Evolutionary conservation across 1,140 invertebrate genomes (phyloP).

Genomic region (Bombus waltoni): DNA sequence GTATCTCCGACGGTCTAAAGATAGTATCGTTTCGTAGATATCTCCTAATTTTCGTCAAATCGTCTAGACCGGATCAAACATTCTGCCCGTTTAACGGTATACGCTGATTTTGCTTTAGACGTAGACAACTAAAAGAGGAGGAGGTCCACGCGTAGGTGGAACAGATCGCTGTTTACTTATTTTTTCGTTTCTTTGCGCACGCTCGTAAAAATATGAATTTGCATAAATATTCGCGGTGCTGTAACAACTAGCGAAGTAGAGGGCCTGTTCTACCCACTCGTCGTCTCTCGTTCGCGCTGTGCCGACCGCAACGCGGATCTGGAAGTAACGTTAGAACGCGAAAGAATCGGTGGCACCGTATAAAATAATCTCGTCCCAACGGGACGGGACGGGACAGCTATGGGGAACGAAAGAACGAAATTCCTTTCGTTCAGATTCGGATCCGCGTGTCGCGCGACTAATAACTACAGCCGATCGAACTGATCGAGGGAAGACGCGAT

Average conservation of each 20-base stretch:
- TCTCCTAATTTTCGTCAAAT: background rate
- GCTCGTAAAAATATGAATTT: background rate
- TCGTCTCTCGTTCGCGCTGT: background rate
- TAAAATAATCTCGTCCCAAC: background rate
- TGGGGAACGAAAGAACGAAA: background rate
- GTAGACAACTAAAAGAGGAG: no score
- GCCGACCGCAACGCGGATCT: background rate
- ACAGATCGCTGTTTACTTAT: background rate
- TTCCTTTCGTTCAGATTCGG: background rate
- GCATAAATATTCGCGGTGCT: background rate
- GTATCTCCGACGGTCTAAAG: background rate
- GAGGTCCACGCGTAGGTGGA: background rate
- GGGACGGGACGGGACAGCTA: background rate
- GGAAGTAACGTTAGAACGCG: fast-evolving
- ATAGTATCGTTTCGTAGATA: background rate
- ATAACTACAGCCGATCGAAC: fast-evolving
- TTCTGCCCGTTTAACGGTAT: no score
- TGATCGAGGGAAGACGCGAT: fast-evolving
- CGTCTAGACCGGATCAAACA: no score
- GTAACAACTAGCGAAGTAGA: background rate
- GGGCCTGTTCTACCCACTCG: background rate
- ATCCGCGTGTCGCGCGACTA: fast-evolving
- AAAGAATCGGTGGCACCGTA: background rate
- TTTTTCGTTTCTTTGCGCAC: background rate
- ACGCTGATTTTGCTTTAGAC: no score